A percentile compares a stretch with the other conserved stretches of the same genome.
Evolutionary conservation across 1,140 invertebrate genomes (phyloP).

Genomic region (Hormaphis cornu): DNA sequence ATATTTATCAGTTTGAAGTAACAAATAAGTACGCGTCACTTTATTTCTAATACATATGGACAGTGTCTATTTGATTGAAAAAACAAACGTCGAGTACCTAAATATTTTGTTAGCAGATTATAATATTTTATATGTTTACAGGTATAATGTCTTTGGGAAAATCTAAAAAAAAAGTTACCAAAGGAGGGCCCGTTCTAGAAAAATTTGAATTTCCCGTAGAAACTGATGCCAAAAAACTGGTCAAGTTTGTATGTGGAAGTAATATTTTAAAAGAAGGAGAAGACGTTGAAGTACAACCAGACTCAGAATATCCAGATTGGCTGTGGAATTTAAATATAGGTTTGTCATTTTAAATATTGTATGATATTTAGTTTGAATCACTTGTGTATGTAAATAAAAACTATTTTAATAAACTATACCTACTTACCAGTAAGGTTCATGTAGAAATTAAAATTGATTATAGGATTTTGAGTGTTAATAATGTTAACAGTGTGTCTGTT

Average conservation of each 20-base stretch:
- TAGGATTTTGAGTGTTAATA: too few species aligned
- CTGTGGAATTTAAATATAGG: conserved; percentile 65
- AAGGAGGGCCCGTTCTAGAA: conserved; percentile 50
- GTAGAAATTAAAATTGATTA: too few species aligned
- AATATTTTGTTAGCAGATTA: not conserved
- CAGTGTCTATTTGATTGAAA: too few species aligned
- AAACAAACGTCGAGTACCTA: too few species aligned
- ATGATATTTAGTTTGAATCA: too few species aligned
- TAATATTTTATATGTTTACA: too few species aligned
- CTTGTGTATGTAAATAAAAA: too few species aligned
- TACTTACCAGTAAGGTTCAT: not conserved
- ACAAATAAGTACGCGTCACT: too few species aligned
- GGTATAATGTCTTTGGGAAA: conserved; percentile 25
- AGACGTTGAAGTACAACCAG: conserved; percentile 72
- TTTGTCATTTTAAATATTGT: conserved; percentile 31
- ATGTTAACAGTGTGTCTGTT: too few species aligned
- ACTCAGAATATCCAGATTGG: conserved; percentile 89
- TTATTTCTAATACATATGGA: too few species aligned
- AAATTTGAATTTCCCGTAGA: conserved; percentile 74
- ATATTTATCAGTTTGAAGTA: too few species aligned
- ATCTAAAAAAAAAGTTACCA: conserved; percentile 48
- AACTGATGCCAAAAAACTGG: conserved; percentile 69
- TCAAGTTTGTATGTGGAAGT: conserved; percentile 74
- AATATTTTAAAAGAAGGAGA: conserved; percentile 68
- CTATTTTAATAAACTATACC: too few species aligned